phyloP scores from a whole-genome alignment of 2,113 vertebrate genomes.

The Vulpes vulpes region DNA sequence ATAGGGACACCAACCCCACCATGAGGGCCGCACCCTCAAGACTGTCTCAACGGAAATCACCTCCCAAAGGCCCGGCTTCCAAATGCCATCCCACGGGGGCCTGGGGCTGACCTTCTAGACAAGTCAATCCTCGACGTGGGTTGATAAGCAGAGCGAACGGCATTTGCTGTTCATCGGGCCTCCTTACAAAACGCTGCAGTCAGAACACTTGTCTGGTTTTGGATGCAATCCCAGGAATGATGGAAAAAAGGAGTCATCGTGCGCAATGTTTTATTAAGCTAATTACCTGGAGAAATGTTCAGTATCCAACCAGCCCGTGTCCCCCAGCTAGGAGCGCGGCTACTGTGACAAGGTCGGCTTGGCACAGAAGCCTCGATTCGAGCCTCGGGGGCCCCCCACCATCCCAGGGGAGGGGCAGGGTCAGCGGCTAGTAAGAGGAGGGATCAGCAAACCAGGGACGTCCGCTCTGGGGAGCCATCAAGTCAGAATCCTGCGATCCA shows the following conservation, averaged over 20 bases:
- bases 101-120: fast-evolving
- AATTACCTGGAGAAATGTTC: not conserved
- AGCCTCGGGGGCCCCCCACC: fast-evolving
- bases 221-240: not conserved
- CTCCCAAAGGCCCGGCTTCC: not conserved
- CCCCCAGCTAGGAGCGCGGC: fast-evolving
- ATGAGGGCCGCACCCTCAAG: not conserved
- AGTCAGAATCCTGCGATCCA: fast-evolving
- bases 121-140: no score
- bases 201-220: not conserved
- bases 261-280: not conserved
- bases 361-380: fast-evolving
- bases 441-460: fast-evolving
- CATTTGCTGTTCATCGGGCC: not conserved
- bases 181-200: not conserved
- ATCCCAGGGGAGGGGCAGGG: fast-evolving
- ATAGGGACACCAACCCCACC: not conserved
- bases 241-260: not conserved
- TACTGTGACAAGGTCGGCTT: fast-evolving
- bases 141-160: fast-evolving
- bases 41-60: not conserved
- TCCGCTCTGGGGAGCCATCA: fast-evolving
- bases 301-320: fast-evolving
- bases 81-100: not conserved
- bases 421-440: fast-evolving